Evolutionary conservation across 2,113 vertebrate species (phyloP), one percentile per base, ranked within the genome.

Genomic region (Dendropsophus ebraccatus): DNA sequence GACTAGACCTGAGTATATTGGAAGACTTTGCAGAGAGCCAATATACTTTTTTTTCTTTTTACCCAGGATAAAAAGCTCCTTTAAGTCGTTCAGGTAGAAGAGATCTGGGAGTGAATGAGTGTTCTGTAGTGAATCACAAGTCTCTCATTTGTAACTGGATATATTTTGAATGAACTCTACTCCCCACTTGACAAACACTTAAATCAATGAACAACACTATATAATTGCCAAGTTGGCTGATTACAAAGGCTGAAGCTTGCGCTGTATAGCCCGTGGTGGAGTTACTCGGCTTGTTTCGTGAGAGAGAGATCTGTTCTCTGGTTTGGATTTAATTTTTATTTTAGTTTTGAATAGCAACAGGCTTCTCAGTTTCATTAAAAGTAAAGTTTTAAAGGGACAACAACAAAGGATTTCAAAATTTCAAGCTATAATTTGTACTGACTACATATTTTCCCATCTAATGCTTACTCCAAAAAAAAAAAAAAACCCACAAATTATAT

Each of bases 101-200:
- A 21, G 75, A 19, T 2, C 76, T 37, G 21, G 76, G 76, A 56
- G 76, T 56, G 32, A 79, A 79, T 32, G 50, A 56, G 76, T 56
- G 50, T 37, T 79, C 50, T 58, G 49, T 58, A 79, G 67, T 70
- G 67, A 70, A 70, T 70, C 67, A 79, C 30, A 79, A 79, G 79
- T 47, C 79, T 81, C 58, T 65, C 79, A 79, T 49, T 81, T 65
- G 35, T 65, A 65, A 67, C 56, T 81, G 79, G 79, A 65, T 81
- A 81, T 35, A 65, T 62, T 81, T 81, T 81, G 79, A 81, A 81
- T 81, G 56, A 81, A 81, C 79, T 81, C 49, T 65, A 81, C 79
- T 81, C 58, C 79, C 37, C 79, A 81, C 79, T 81, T 81, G 79
- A 81, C 79, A 65, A 81, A 81, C 50, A 62, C 56, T 81, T 62